Evolutionary conservation across 2,113 vertebrate species (phyloP).

Genomic region (Aramus guarauna): DNA sequence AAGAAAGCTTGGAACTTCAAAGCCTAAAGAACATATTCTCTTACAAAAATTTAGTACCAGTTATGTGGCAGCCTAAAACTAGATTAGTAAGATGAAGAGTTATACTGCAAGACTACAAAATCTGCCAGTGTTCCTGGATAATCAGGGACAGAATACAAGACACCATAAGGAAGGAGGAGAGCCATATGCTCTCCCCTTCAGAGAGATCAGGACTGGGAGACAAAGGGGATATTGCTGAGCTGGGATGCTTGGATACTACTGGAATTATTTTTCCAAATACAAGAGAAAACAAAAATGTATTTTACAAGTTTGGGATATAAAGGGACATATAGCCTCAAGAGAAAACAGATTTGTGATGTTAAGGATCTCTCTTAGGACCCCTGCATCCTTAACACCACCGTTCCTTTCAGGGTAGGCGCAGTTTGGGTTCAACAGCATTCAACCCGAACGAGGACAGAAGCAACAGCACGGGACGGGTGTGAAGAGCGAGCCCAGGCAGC

Average conservation of each 20-base stretch:
- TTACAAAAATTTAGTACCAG: not conserved
- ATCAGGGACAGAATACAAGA: not conserved
- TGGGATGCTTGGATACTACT: not conserved
- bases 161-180: not conserved
- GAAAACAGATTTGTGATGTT: not conserved
- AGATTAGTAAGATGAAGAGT: not conserved
- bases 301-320: not conserved
- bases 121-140: not conserved
- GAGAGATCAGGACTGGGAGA: not conserved
- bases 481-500: not conserved
- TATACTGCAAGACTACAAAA: not conserved
- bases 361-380: rapidly evolving
- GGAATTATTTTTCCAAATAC: not conserved
- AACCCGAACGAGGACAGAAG: rapidly evolving
- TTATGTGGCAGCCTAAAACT: not conserved
- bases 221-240: not conserved
- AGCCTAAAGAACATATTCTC: not conserved
- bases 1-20: not conserved
- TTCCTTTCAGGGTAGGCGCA: not conserved
- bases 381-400: rapidly evolving
- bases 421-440: not conserved
- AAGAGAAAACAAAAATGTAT: not conserved
- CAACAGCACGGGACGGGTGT: rapidly evolving
- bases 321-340: rapidly evolving
- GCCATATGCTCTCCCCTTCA: not conserved